Conservation (phyloP, 1,140 invertebrate genomes). For the Ceratitis capitata region DNA sequence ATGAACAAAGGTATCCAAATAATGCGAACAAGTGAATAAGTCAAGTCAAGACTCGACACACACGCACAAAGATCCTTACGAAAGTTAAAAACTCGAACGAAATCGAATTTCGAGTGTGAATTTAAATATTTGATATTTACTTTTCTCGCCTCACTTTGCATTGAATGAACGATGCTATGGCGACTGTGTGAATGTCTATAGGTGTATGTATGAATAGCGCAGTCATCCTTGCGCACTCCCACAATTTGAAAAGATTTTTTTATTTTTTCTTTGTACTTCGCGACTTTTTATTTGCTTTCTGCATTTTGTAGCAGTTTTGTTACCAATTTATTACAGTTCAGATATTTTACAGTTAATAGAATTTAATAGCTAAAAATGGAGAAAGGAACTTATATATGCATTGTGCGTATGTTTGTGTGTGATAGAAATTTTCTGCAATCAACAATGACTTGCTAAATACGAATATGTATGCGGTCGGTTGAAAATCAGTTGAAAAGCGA, state of each 20-base stretch:
- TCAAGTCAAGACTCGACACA: neutral
- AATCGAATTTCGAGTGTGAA: constrained; percentile 41
- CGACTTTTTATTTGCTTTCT: neutral
- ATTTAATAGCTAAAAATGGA: no score
- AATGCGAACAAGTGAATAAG: neutral
- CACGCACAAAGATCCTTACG: no score
- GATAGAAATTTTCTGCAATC: no score
- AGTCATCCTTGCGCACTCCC: neutral
- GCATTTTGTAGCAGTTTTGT: neutral
- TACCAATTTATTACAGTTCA: neutral
- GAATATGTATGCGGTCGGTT: no score
- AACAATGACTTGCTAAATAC: no score
- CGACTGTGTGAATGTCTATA: no score
- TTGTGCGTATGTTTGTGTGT: no score
- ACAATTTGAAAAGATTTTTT: neutral
- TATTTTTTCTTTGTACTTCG: neutral
- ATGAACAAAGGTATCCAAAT: neutral
- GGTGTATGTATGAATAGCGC: no score
- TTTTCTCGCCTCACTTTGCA: constrained; percentile 18
- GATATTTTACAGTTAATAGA: neutral
- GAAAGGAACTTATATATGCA: no score
- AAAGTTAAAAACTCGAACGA: constrained; percentile 36
- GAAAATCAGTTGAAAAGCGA: no score
- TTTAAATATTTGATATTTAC: constrained; percentile 40
- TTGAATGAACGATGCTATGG: neutral